Conservation (phyloP, 2,113 vertebrate species). For the Nesoenas mayeri region DNA sequence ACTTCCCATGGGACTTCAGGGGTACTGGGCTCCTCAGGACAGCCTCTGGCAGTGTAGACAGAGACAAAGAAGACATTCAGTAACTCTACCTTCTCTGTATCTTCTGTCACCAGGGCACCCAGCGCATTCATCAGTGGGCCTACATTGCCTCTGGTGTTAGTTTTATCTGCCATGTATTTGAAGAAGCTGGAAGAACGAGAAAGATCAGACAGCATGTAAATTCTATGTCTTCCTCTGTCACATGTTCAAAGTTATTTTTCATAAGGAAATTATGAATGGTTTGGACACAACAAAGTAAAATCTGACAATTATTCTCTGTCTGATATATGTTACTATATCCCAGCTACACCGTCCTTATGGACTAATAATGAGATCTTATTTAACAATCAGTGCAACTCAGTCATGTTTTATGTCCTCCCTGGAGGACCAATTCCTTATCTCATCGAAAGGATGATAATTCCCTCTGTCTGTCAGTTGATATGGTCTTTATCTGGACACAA, state of each 20-base stretch:
- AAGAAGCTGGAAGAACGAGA: not conserved
- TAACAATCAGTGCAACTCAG: constrained; percentile 45
- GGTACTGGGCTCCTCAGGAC: too few relatives aligned
- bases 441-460: constrained; percentile 44
- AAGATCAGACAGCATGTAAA: not conserved
- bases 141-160: too few relatives aligned
- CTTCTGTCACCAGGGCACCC: too few relatives aligned
- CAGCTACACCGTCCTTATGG: not conserved
- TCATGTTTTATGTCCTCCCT: constrained; percentile 36
- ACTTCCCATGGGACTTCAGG: too few relatives aligned
- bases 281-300: not conserved
- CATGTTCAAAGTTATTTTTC: not conserved
- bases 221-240: not conserved
- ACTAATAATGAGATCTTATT: constrained; percentile 44
- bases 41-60: too few relatives aligned
- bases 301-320: not conserved
- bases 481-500: constrained; percentile 47
- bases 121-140: too few relatives aligned
- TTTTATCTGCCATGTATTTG: too few relatives aligned
- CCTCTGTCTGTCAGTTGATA: constrained; percentile 48
- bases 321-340: not conserved
- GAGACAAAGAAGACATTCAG: too few relatives aligned
- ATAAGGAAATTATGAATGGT: not conserved
- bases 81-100: too few relatives aligned
- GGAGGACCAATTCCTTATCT: constrained; percentile 51